Conservation (phyloP, 2,113 vertebrate genomes). For the Cinclus cinclus region DNA sequence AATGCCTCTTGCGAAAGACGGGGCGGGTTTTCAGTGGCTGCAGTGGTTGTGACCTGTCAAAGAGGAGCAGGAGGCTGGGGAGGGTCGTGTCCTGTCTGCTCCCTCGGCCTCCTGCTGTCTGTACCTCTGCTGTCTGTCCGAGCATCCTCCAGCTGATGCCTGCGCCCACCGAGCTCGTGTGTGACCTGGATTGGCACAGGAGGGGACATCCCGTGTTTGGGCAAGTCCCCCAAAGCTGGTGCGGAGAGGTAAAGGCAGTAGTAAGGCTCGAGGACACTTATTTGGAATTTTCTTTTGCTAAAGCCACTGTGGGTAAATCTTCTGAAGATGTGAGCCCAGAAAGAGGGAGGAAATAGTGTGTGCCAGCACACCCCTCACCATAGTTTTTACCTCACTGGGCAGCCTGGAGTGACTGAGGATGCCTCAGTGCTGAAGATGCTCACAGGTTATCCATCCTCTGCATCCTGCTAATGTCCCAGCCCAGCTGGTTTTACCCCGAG, state of each 20-base stretch:
- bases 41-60: not conserved
- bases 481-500: not conserved
- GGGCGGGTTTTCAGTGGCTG: not conserved
- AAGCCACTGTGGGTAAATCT: not conserved
- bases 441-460: not conserved
- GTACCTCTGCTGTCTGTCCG: not conserved
- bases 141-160: not conserved
- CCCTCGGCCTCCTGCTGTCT: not conserved
- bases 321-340: not conserved
- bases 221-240: not conserved
- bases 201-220: not conserved
- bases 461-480: not conserved
- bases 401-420: not conserved
- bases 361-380: not conserved
- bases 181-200: not conserved
- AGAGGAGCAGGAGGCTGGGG: not conserved
- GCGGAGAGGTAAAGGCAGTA: not conserved
- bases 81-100: not conserved
- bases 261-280: not conserved
- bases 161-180: accelerated
- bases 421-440: not conserved
- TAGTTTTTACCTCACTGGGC: not conserved
- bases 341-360: not conserved
- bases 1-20: not conserved
- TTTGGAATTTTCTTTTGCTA: not conserved